Percentiles rank a stretch among this genome's conserved stretches.
phyloP scores from a whole-genome alignment of 2,888 invertebrate species.

The Dioctria rufipes region DNA sequence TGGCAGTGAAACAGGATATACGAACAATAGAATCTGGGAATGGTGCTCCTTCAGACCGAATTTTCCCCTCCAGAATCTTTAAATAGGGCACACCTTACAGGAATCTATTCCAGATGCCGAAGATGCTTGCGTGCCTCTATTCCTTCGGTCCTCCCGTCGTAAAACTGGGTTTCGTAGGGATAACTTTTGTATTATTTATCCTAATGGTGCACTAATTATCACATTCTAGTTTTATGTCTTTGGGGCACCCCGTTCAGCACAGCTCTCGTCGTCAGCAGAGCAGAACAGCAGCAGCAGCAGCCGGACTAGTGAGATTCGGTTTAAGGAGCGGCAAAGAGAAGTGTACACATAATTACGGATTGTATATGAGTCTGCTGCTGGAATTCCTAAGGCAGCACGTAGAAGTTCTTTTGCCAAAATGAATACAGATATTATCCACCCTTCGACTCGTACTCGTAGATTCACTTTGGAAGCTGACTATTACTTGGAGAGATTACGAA shows the following conservation, averaged over 20 bases:
- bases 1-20: not conserved
- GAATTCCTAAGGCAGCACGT: slow-evolving; percentile 42
- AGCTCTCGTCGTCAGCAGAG: not conserved
- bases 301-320: not conserved
- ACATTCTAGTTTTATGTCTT: slow-evolving; percentile 60
- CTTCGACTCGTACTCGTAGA: slow-evolving; percentile 2
- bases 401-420: slow-evolving; percentile 36
- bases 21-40: not conserved
- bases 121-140: not conserved
- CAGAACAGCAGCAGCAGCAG: not conserved
- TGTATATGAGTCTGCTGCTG: slow-evolving; percentile 37
- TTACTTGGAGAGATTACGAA: slow-evolving; percentile 41
- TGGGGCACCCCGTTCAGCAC: slow-evolving; percentile 45
- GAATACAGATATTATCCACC: slow-evolving; percentile 40
- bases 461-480: slow-evolving; percentile 24
- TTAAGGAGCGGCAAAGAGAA: slow-evolving; percentile 21
- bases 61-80: not conserved
- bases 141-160: not conserved
- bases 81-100: not conserved
- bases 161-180: slow-evolving; percentile 17
- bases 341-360: slow-evolving; percentile 44
- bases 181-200: slow-evolving; percentile 59
- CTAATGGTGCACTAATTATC: slow-evolving; percentile 60
- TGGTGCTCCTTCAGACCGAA: not conserved
- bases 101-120: slow-evolving; percentile 1